A percentile compares a stretch with the other conserved stretches of the same genome.
phyloP scores from a whole-genome alignment of 1,140 invertebrate genomes.

The Micrasema minimum region DNA sequence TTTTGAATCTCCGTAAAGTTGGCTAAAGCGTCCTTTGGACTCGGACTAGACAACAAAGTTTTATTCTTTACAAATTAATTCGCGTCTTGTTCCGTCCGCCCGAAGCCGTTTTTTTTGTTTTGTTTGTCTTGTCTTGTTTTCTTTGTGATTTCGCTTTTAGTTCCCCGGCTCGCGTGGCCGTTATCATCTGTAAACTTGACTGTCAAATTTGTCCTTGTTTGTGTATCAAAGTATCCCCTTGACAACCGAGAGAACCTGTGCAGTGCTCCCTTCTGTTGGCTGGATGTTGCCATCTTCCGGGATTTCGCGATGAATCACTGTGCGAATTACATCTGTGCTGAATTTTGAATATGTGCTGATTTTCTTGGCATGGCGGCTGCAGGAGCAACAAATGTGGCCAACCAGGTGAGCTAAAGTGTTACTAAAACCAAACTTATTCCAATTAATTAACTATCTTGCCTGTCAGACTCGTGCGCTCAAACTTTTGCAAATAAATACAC shows the following conservation, averaged over 20 bases:
- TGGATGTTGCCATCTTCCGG: not conserved
- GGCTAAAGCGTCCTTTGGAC: no score
- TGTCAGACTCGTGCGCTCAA: no score
- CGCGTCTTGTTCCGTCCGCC: not conserved
- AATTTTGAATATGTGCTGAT: conserved; percentile 31
- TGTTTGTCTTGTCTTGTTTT: conserved; percentile 4
- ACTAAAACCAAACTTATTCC: no score
- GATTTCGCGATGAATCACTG: not conserved
- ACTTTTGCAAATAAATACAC: no score
- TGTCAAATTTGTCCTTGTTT: conserved; percentile 7
- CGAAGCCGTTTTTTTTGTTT: conserved; percentile 1
- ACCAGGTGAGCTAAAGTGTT: conserved; percentile 39
- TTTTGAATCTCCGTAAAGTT: no score
- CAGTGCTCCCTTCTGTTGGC: conserved; percentile 5
- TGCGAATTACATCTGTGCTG: not conserved
- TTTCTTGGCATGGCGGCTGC: conserved; percentile 38
- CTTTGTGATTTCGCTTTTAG: conserved; percentile 26
- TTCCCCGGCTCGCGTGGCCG: conserved; percentile 12
- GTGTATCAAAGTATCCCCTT: not conserved
- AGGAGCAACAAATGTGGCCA: conserved; percentile 35
- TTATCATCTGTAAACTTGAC: not conserved
- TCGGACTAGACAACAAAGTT: no score
- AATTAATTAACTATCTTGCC: no score
- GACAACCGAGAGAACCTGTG: conserved; percentile 8
- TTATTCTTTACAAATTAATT: not conserved